These are phyloP conservation scores for Colaptes auratus DNA, from an alignment of 2,113 vertebrate species.

Conservation along the genomic window DNA sequence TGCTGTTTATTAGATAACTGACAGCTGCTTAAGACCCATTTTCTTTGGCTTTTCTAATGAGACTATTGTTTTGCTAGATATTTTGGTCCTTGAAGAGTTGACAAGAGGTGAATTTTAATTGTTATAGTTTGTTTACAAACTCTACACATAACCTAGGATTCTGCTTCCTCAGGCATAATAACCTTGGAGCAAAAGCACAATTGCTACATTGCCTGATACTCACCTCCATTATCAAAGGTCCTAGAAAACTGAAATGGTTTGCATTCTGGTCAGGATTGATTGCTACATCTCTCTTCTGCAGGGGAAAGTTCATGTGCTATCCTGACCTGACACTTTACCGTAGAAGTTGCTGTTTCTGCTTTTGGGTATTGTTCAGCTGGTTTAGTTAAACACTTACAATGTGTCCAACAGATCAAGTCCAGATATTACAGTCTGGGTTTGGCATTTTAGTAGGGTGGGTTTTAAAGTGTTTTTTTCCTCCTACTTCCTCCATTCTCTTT, in stretches of 20 bases:
- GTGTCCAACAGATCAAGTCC: background rate
- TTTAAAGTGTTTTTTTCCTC: no score
- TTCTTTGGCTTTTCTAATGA: background rate
- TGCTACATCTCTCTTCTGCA: background rate
- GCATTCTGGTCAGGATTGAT: background rate
- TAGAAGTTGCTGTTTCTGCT: background rate
- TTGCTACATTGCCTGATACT: background rate
- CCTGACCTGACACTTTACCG: background rate
- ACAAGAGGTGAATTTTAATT: background rate
- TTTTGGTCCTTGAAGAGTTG: background rate
- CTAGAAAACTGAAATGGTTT: background rate
- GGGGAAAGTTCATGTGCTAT: background rate
- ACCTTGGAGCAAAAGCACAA: background rate
- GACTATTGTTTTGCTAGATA: background rate
- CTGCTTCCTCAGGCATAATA: background rate
- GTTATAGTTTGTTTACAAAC: background rate
- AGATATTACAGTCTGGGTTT: background rate
- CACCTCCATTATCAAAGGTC: background rate
- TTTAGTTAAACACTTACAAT: background rate
- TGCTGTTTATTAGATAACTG: background rate
- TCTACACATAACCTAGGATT: background rate
- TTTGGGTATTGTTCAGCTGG: background rate
- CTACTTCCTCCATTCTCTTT: background rate
- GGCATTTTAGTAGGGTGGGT: background rate
- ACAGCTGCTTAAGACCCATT: background rate